Conservation (phyloP, 2,113 vertebrate genomes). For the Dicerorhinus sumatrensis region DNA sequence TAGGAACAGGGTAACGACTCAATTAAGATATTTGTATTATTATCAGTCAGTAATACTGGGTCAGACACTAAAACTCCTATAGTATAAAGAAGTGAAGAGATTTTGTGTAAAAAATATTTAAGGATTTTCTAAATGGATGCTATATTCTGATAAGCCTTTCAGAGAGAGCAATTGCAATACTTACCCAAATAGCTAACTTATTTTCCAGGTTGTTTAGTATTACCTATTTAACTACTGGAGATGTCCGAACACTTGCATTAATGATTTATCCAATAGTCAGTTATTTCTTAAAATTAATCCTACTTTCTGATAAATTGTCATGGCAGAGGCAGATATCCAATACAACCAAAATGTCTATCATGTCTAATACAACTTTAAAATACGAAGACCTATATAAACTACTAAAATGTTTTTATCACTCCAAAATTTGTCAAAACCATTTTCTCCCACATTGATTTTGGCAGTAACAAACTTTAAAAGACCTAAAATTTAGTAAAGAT, state of each 20-base stretch:
- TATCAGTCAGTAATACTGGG: not conserved
- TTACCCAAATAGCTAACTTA: not conserved
- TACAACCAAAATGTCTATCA: not conserved
- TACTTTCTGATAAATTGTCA: not conserved
- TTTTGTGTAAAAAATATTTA: not conserved
- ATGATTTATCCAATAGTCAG: not conserved
- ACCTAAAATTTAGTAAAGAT: not conserved
- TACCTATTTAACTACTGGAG: not conserved
- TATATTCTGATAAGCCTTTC: not conserved
- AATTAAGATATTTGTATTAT: not conserved
- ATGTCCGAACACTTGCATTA: not conserved
- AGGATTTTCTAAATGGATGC: not conserved
- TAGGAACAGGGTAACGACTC: not conserved
- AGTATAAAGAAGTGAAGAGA: not conserved
- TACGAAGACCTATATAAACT: not conserved
- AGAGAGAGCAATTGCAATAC: not conserved
- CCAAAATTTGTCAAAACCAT: not conserved
- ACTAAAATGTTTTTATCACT: not conserved
- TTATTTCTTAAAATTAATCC: not conserved
- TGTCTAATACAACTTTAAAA: not conserved
- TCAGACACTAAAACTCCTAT: not conserved
- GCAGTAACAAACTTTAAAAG: not conserved
- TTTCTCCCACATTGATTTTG: not conserved
- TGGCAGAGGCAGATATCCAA: not conserved
- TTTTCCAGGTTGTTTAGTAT: not conserved